Conservation (phyloP, 2,888 invertebrate genomes). For the Melikaiella ostensackeni region DNA sequence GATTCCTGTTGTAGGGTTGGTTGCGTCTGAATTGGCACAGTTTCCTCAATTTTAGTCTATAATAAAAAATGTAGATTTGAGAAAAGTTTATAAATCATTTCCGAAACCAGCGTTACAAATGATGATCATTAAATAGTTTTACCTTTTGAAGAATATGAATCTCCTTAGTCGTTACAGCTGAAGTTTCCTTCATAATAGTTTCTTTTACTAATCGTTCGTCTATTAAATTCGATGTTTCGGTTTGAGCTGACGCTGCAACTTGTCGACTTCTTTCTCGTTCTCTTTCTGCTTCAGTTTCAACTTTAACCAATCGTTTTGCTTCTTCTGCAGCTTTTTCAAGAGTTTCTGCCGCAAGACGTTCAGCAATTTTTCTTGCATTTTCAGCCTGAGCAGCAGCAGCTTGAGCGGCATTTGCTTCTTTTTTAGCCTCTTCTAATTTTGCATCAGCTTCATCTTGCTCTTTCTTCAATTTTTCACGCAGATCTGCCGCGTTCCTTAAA, state of each 20-base stretch:
- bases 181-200: constrained; percentile 60
- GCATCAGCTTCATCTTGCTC: constrained; percentile 78
- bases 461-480: constrained; percentile 76
- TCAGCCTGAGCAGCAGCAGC: constrained; percentile 76
- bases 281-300: constrained; percentile 57
- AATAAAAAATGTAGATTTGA: constrained; percentile 42
- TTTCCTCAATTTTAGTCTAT: constrained; percentile 70
- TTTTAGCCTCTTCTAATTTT: constrained; percentile 77
- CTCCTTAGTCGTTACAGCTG: constrained; percentile 67
- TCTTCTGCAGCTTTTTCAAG: constrained; percentile 70
- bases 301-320: constrained; percentile 63
- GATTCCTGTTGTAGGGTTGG: constrained; percentile 45
- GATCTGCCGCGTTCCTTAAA: constrained; percentile 79
- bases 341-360: constrained; percentile 74
- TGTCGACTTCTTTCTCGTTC: constrained; percentile 45
- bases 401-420: constrained; percentile 77
- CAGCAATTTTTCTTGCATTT: constrained; percentile 77
- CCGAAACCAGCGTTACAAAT: not conserved
- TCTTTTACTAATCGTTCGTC: constrained; percentile 62
- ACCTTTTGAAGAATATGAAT: constrained; percentile 71
- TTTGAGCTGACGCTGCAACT: constrained; percentile 64
- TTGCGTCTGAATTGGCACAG: constrained; percentile 58
- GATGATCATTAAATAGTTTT: not conserved
- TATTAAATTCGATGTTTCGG: constrained; percentile 57
- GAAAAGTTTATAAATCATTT: not conserved